Conservation (phyloP, 35 echinoderm and acorn worm species). For the Eucidaris tribuloides region DNA sequence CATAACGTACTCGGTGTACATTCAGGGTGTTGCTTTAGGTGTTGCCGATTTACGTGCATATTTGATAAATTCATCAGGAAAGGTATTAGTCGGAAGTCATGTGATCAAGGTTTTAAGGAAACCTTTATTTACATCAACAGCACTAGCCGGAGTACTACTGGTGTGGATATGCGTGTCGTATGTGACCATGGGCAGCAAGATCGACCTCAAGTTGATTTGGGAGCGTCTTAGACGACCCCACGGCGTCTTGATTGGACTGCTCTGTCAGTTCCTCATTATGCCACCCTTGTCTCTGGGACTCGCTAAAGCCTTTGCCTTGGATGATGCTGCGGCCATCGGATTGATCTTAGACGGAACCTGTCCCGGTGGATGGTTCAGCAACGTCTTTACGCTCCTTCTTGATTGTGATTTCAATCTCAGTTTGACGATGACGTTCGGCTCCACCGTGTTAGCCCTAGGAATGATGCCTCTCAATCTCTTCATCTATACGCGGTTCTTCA, state of each 20-base stretch:
- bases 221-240: constrained; percentile 37
- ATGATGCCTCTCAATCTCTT: constrained; percentile 70
- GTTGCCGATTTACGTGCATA: constrained; percentile 1
- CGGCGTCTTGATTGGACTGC: constrained; percentile 51
- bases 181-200: constrained; percentile 55
- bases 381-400: constrained; percentile 55
- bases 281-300: constrained; percentile 39
- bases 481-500: constrained; percentile 54
- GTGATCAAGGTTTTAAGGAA: constrained; percentile 42
- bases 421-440: constrained; percentile 69
- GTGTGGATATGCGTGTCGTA: constrained; percentile 58
- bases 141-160: constrained; percentile 9
- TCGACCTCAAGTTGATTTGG: constrained; percentile 28
- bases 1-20: not conserved
- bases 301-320: constrained; percentile 30
- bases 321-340: constrained; percentile 44
- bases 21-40: not conserved
- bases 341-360: constrained; percentile 55
- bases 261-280: constrained; percentile 76
- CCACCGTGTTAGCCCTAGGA: constrained; percentile 52
- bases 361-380: constrained; percentile 77
- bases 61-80: not conserved
- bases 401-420: constrained; percentile 71
- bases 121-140: not conserved
- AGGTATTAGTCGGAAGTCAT: not conserved